These are phyloP conservation scores for Esox masquinongy DNA, from an alignment of 2,797 vertebrate genomes.

Conservation along the genomic window DNA sequence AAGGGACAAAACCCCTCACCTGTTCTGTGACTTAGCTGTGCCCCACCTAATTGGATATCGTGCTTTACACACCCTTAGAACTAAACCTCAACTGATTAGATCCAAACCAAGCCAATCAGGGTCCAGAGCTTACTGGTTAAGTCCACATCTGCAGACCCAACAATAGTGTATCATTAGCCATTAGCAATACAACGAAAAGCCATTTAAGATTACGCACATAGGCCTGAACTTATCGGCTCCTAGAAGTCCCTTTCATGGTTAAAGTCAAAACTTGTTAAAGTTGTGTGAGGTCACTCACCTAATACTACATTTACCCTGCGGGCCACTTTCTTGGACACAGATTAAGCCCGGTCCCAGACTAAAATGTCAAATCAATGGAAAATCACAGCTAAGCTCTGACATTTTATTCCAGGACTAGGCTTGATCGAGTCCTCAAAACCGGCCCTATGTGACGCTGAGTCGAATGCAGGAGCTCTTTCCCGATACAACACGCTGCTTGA, in stretches of 20 bases:
- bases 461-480: too few relatives aligned
- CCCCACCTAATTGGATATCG: slow-evolving; percentile 54
- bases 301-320: too few relatives aligned
- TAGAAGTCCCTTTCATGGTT: neutral
- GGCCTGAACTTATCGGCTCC: neutral
- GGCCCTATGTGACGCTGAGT: too few relatives aligned
- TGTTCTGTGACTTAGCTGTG: slow-evolving; percentile 37
- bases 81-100: slow-evolving; percentile 63
- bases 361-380: too few relatives aligned
- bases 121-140: slow-evolving; percentile 19
- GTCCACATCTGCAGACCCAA: neutral
- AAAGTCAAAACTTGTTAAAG: neutral
- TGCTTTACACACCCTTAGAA: slow-evolving; percentile 57
- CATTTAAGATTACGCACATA: neutral
- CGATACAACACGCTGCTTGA: too few relatives aligned
- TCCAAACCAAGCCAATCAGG: slow-evolving; percentile 60
- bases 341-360: too few relatives aligned
- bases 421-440: too few relatives aligned
- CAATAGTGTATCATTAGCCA: neutral
- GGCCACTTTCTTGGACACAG: too few relatives aligned
- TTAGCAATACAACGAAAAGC: neutral
- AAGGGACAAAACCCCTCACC: neutral
- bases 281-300: too few relatives aligned
- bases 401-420: too few relatives aligned
- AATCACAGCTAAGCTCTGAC: too few relatives aligned